These are phyloP conservation scores for Anarrhichthys ocellatus DNA, from an alignment of 2,113 vertebrate species.

Conservation along the genomic window DNA sequence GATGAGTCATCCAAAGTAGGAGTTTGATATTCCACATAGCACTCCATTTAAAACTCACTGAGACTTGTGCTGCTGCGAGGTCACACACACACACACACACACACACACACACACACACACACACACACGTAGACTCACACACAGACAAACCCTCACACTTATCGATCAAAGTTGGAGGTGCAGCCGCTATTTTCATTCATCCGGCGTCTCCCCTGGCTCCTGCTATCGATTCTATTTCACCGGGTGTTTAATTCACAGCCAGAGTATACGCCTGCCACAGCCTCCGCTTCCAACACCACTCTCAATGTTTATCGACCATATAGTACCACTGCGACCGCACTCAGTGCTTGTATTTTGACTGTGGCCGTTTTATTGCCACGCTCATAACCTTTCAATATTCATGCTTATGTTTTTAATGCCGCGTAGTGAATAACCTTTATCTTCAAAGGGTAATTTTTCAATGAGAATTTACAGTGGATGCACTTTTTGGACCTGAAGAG, in stretches of 20 bases:
- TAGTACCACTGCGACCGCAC: constrained; percentile 39
- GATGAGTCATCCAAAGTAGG: constrained; percentile 54
- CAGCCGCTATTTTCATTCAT: constrained; percentile 70
- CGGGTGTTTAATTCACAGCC: constrained; percentile 69
- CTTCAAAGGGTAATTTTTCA: background rate
- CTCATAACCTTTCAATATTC: constrained; percentile 36
- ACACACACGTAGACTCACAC: background rate
- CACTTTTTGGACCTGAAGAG: background rate
- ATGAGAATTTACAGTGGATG: background rate
- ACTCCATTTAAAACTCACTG: constrained; percentile 44
- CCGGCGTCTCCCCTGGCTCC: constrained; percentile 57
- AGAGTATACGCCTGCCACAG: constrained; percentile 47
- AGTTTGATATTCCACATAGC: constrained; percentile 54
- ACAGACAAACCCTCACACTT: constrained; percentile 33
- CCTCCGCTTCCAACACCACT: constrained; percentile 59
- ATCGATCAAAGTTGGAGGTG: constrained; percentile 59
- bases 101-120: constrained; percentile 1
- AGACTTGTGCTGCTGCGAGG: constrained; percentile 24
- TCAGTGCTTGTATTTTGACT: constrained; percentile 32
- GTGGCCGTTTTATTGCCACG: constrained; percentile 15
- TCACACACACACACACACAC: background rate
- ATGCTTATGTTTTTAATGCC: background rate
- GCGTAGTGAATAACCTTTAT: constrained; percentile 16
- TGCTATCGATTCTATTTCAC: constrained; percentile 67
- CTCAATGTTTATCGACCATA: constrained; percentile 64